Conservation (phyloP, 2,888 invertebrate species). For the Palloptera scutellata region DNA sequence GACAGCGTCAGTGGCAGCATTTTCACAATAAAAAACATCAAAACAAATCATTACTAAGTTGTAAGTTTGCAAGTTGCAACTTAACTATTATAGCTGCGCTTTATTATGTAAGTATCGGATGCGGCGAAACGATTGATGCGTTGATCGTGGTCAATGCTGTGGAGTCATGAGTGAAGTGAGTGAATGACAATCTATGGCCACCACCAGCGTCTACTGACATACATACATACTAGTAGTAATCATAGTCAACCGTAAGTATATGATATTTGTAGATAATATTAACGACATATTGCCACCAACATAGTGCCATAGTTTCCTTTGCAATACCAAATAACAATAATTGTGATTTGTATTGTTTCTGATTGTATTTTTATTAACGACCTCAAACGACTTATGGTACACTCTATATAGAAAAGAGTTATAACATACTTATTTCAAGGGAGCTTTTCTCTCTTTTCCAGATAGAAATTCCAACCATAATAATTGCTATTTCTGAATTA, state of each 20-base stretch:
- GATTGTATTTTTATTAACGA: no score
- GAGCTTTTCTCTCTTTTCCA: no score
- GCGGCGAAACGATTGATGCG: slow-evolving; percentile 40
- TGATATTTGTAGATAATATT: background rate
- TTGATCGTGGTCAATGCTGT: no score
- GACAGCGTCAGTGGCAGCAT: background rate
- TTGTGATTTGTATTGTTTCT: no score
- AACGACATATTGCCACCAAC: slow-evolving; percentile 16
- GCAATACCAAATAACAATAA: no score
- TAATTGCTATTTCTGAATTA: no score
- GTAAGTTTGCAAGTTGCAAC: background rate
- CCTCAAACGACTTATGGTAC: no score
- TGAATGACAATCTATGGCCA: slow-evolving; percentile 41
- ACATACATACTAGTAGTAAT: no score
- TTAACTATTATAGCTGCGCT: background rate
- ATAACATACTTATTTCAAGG: no score
- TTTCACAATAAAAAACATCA: background rate
- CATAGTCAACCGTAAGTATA: background rate
- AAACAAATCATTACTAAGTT: background rate
- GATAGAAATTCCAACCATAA: no score
- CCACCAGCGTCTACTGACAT: slow-evolving; percentile 42
- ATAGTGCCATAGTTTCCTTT: no score
- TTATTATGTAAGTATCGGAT: slow-evolving; percentile 16
- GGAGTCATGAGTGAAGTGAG: slow-evolving; percentile 37
- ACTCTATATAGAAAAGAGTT: no score